phyloP scores from a whole-genome alignment of 2,797 vertebrate genomes.

The Enteromius paludinosus region DNA sequence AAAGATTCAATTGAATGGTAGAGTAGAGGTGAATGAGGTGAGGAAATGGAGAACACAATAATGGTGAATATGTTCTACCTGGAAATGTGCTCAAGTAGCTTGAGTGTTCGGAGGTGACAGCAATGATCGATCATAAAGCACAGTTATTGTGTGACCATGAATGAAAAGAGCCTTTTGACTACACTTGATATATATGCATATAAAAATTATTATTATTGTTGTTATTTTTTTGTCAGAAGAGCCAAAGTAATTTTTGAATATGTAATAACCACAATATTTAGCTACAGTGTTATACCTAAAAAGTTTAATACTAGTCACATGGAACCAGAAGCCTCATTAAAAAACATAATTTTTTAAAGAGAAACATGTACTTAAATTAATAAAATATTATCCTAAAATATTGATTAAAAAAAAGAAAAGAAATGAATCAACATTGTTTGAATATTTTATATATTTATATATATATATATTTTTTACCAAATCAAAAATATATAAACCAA shows the following conservation, averaged over 20 bases:
- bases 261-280: too few species aligned
- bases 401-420: too few species aligned
- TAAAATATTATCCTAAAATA: too few species aligned
- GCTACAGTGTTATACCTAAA: too few species aligned
- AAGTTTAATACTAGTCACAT: too few species aligned
- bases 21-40: not conserved
- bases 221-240: not conserved
- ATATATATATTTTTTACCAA: too few species aligned
- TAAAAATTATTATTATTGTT: not conserved
- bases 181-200: not conserved
- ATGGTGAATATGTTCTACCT: not conserved
- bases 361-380: too few species aligned
- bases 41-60: not conserved
- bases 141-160: not conserved
- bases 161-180: not conserved
- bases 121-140: not conserved
- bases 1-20: conserved; percentile 1
- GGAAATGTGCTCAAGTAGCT: not conserved
- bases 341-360: too few species aligned
- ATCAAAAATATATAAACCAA: too few species aligned
- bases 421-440: too few species aligned
- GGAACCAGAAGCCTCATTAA: too few species aligned
- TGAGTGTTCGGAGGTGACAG: not conserved
- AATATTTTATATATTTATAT: too few species aligned
- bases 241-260: not conserved